phyloP scores from a whole-genome alignment of 2,113 vertebrate genomes.

The Manacus vitellinus region DNA sequence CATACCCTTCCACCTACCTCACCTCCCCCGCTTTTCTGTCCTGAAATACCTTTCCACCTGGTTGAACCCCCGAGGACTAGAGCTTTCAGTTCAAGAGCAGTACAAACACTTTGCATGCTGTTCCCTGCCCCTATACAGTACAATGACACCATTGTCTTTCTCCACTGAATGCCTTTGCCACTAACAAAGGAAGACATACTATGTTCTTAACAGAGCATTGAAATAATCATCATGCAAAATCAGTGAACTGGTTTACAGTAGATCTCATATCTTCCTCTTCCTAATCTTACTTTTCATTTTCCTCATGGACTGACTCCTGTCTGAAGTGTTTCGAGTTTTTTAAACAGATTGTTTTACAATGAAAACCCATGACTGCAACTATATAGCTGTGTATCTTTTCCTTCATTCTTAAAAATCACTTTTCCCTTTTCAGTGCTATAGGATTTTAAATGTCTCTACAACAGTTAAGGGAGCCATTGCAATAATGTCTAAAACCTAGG shows the following conservation, averaged over 20 bases:
- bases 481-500: not conserved
- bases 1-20: not conserved
- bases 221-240: not conserved
- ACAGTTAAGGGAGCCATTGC: not conserved
- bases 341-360: not conserved
- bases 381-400: not conserved
- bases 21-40: not conserved
- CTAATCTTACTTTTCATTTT: not conserved
- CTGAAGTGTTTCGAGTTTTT: not conserved
- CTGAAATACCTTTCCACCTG: conserved; percentile 4
- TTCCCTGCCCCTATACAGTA: not conserved
- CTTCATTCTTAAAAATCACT: not conserved
- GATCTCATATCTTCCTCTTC: not conserved
- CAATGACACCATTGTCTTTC: not conserved
- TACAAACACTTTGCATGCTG: not conserved
- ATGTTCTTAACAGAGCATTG: not conserved
- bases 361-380: not conserved
- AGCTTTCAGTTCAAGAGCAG: not conserved
- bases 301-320: not conserved
- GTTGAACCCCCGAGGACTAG: not conserved
- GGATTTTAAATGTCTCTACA: not conserved
- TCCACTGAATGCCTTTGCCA: not conserved
- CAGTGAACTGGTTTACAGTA: not conserved
- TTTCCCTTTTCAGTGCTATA: not conserved
- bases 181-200: not conserved